A percentile compares a stretch with the other conserved stretches of the same genome.
Conservation (phyloP, 1,140 invertebrate genomes). For the Drosophila chauvacae region DNA sequence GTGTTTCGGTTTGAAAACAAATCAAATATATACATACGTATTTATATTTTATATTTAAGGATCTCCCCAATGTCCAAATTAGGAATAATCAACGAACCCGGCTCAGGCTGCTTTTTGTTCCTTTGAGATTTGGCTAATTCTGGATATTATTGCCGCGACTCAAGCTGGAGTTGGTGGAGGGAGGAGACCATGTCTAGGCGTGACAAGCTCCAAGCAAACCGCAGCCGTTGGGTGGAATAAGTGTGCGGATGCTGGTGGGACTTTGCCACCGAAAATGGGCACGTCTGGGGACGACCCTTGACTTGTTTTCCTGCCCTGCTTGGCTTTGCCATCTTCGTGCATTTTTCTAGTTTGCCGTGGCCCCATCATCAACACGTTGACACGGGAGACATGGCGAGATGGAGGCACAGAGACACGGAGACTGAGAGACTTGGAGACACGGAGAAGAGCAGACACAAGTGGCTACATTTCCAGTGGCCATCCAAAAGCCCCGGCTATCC, state of each 20-base stretch:
- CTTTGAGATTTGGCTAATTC: constrained; percentile 1
- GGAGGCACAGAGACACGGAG: not conserved
- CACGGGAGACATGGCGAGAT: constrained; percentile 6
- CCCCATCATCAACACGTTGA: constrained; percentile 45
- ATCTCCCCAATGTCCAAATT: constrained; percentile 8
- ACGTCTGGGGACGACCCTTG: constrained; percentile 70
- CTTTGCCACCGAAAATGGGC: constrained; percentile 39
- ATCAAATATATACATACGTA: not conserved
- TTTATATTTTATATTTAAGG: constrained; percentile 6
- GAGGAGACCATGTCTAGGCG: constrained; percentile 31
- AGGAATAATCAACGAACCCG: constrained; percentile 3
- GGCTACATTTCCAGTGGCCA: constrained; percentile 30
- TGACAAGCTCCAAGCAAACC: constrained; percentile 24
- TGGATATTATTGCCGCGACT: not conserved
- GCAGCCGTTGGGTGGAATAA: not conserved
- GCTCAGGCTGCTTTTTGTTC: not conserved
- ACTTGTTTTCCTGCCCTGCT: constrained; percentile 45
- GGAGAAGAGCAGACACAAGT: constrained; percentile 4
- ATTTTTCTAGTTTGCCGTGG: constrained; percentile 23
- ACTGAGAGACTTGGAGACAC: constrained; percentile 1
- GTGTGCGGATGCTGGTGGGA: constrained; percentile 11
- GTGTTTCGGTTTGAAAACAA: not conserved
- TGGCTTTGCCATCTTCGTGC: constrained; percentile 28
- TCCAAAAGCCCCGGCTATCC: constrained; percentile 9
- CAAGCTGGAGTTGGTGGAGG: not conserved